These are phyloP conservation scores for Agriopis aurantiaria DNA, from an alignment of 2,888 invertebrate species.

Conservation along the genomic window DNA sequence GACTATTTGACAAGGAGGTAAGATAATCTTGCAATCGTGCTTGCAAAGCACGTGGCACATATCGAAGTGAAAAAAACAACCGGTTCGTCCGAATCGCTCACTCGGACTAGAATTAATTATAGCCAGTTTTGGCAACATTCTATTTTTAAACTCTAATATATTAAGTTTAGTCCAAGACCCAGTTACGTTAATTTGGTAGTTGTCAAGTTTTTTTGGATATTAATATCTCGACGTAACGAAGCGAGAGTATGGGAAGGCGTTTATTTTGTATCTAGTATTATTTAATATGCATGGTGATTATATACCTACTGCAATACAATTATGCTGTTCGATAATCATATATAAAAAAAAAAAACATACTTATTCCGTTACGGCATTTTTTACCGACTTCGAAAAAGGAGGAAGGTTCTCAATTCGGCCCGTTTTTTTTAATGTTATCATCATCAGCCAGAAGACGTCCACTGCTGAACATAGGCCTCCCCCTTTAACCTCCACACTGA, in stretches of 20 bases:
- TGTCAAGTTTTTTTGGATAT: neutral
- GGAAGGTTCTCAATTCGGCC: no score
- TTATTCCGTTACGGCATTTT: no score
- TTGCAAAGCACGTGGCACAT: constrained; percentile 8
- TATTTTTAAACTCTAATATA: constrained; percentile 27
- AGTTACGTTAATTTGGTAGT: constrained; percentile 20
- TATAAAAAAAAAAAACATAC: no score
- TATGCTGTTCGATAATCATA: no score
- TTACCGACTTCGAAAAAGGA: no score
- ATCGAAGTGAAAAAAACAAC: constrained; percentile 1
- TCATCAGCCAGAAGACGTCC: no score
- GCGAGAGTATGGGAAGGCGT: neutral
- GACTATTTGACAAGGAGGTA: neutral
- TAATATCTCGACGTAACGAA: neutral
- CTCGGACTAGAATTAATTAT: constrained; percentile 8
- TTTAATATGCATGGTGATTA: neutral
- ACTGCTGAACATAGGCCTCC: no score
- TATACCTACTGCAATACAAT: neutral
- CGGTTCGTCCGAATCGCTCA: constrained; percentile 1
- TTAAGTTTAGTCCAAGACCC: constrained; percentile 12
- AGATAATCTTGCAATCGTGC: constrained; percentile 2
- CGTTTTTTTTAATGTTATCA: no score
- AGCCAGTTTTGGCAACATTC: constrained; percentile 23
- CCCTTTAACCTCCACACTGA: no score
- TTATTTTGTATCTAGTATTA: neutral